Evolutionary conservation across 2,888 invertebrate species (phyloP), one percentile per base, ranked within the genome.

Genomic region (Brachypalpus laphriformis): DNA sequence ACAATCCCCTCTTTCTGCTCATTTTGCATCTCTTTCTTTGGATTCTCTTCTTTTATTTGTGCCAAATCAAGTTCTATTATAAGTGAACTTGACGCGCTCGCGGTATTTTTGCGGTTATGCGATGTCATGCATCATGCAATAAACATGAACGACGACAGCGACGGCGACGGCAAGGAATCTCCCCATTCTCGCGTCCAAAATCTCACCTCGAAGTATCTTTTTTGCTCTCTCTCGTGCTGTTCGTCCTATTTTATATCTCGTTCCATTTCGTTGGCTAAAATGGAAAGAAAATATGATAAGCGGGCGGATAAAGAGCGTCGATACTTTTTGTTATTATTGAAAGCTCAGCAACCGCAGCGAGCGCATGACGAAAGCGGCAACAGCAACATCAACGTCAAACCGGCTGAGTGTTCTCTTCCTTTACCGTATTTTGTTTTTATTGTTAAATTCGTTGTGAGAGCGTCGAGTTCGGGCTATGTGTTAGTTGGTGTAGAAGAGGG

Each of bases 351-450:
- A 83, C 68, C 68, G 68, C 80, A 74, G 63, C 80, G 74, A 83
- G 83, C 80, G 83, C 83, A 83, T 83, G 83, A 83, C 83, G 83
- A 83, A 80, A 80, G 83, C 68, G 63, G 71, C 77, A 42, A 45
- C 80, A 40, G 83, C 74, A 56, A 57, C 77, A n/a, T n/a, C n/a
- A 42, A 45, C 80, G 47, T n/a, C n/a, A n/a, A 65, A 85, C 80
- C 80, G 70, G 70, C 80, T 42, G 40, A 61, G 66, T 80, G 47
- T 70, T 65, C 49, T 57, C 40, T 74, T 78, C 9, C 65, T 61
- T 66, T 80, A 59, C 37, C 71, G 68, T 66, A 71, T 65, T 85
- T 85, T 85, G 85, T 85, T 85, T 85, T 81, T 81, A 81, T 85
- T 81, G 65, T 85, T 7, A 61, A 56, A 85, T 85, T 85, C 85